These are phyloP conservation scores for Aythya baeri DNA, from an alignment of 2,113 vertebrate genomes.

Conservation along the genomic window DNA sequence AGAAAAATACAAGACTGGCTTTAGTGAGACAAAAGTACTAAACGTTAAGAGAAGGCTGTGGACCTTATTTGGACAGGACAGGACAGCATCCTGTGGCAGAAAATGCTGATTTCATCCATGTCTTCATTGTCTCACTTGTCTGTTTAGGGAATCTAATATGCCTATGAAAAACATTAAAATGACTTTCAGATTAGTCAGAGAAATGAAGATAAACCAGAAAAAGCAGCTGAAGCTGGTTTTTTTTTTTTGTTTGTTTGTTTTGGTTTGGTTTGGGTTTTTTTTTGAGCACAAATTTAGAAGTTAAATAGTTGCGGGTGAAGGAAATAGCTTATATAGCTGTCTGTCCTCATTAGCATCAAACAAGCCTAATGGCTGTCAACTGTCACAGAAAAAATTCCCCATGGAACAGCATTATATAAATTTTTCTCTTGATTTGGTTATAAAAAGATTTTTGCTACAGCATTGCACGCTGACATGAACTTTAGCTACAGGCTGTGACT, in stretches of 20 bases:
- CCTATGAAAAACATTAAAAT: constrained; percentile 13
- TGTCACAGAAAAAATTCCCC: constrained; percentile 34
- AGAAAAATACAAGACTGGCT: background rate
- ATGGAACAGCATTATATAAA: background rate
- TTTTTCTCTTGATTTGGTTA: constrained; percentile 35
- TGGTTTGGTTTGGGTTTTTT: background rate
- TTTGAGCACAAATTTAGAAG: constrained; percentile 53
- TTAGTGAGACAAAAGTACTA: background rate
- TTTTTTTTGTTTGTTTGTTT: no score
- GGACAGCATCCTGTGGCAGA: background rate
- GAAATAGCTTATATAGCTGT: constrained; percentile 28
- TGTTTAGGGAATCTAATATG: constrained; percentile 7
- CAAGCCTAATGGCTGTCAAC: constrained; percentile 54
- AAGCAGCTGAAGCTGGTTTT: constrained; percentile 5
- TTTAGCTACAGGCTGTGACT: background rate
- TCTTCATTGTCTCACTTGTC: background rate
- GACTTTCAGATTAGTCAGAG: constrained; percentile 46
- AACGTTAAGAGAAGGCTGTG: background rate
- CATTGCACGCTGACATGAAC: background rate
- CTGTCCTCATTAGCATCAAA: constrained; percentile 48
- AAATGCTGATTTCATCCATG: background rate
- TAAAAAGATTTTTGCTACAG: background rate
- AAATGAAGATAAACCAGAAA: background rate
- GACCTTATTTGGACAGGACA: background rate
- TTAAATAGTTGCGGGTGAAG: constrained; percentile 17